phyloP scores from a whole-genome alignment of 2,888 invertebrate species.

The Augiades crinisus region DNA sequence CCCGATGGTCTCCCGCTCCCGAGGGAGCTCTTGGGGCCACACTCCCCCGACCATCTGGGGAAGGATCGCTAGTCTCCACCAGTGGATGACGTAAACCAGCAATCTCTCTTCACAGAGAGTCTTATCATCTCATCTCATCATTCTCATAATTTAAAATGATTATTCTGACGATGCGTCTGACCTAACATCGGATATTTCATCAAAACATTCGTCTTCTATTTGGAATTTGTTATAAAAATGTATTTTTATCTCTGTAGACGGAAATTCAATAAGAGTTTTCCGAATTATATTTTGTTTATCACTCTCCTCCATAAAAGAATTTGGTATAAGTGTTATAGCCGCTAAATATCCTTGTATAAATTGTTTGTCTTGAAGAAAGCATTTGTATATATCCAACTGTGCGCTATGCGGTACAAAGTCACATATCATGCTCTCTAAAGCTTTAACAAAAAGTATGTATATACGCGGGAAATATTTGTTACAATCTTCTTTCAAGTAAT shows the following conservation, averaged over 20 bases:
- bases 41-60: too few relatives aligned
- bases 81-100: too few relatives aligned
- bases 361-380: slow-evolving; percentile 42
- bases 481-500: slow-evolving; percentile 50
- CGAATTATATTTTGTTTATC: slow-evolving; percentile 32
- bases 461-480: slow-evolving; percentile 48
- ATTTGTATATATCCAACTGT: slow-evolving; percentile 38
- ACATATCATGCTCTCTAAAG: slow-evolving; percentile 36
- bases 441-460: slow-evolving; percentile 49
- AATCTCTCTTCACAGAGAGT: too few relatives aligned
- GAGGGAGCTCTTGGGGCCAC: too few relatives aligned
- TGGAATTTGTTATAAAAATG: slow-evolving; percentile 38
- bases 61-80: too few relatives aligned
- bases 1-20: too few relatives aligned
- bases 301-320: slow-evolving; percentile 19
- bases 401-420: slow-evolving; percentile 29
- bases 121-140: too few relatives aligned
- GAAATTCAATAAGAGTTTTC: slow-evolving; percentile 38
- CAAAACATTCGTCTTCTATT: neutral
- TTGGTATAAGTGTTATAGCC: slow-evolving; percentile 30
- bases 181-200: too few relatives aligned
- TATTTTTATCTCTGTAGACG: slow-evolving; percentile 55
- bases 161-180: too few relatives aligned
- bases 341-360: slow-evolving; percentile 50
- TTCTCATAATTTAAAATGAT: too few relatives aligned